These are phyloP conservation scores for Tricholaema leucomelas DNA, from an alignment of 2,113 vertebrate species.

Conservation along the genomic window DNA sequence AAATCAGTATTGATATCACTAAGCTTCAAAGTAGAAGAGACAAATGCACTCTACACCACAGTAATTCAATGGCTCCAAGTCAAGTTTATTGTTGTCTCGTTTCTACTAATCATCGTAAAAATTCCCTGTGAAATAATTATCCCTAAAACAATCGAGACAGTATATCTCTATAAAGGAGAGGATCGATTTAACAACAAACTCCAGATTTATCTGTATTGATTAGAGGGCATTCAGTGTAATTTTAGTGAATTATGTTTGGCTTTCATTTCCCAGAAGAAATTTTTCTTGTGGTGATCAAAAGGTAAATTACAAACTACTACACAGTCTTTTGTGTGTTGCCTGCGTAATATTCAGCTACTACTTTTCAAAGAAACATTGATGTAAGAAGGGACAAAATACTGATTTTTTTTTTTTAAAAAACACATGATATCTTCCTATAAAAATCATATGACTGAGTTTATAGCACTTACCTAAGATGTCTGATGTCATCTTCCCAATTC, in stretches of 20 bases:
- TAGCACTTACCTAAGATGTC: slow-evolving; percentile 70
- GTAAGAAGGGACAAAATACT: slow-evolving; percentile 49
- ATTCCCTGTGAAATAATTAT: slow-evolving; percentile 78
- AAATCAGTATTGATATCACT: slow-evolving; percentile 70
- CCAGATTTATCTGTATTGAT: slow-evolving; percentile 88
- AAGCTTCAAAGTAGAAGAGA: slow-evolving; percentile 52
- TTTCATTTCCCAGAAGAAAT: slow-evolving; percentile 83
- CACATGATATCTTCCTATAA: slow-evolving; percentile 50
- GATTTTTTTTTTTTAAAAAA: slow-evolving; percentile 2
- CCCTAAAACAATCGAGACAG: slow-evolving; percentile 85
- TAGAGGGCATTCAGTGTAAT: slow-evolving; percentile 78
- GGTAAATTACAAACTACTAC: slow-evolving; percentile 65
- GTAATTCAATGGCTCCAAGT: slow-evolving; percentile 65
- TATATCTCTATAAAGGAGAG: slow-evolving; percentile 78
- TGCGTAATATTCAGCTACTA: slow-evolving; percentile 43
- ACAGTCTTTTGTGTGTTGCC: slow-evolving; percentile 52
- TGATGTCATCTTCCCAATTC: slow-evolving; percentile 72
- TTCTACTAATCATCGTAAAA: slow-evolving; percentile 79
- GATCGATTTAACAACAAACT: slow-evolving; percentile 89
- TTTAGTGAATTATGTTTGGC: slow-evolving; percentile 81
- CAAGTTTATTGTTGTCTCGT: slow-evolving; percentile 76
- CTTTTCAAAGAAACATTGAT: slow-evolving; percentile 41
- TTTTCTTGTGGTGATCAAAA: slow-evolving; percentile 75
- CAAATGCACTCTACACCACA: slow-evolving; percentile 60
- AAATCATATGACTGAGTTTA: slow-evolving; percentile 62